Conservation (phyloP, 2,113 vertebrate genomes). For the Macrotis lagotis region DNA sequence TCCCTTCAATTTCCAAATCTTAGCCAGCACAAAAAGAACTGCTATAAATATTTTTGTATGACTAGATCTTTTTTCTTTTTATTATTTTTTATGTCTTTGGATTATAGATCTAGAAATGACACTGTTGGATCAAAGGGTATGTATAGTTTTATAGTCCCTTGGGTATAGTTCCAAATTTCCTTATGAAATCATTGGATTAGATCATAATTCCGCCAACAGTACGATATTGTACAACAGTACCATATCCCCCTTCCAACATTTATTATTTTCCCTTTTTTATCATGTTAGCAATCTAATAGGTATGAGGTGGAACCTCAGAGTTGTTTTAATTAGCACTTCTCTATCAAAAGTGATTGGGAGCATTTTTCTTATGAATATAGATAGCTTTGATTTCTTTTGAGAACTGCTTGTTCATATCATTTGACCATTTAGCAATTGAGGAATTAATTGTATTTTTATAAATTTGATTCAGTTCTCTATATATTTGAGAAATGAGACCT, state of each 20-base stretch:
- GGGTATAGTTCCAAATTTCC: slow-evolving; percentile 1
- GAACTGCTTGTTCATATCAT: no score
- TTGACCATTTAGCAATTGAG: no score
- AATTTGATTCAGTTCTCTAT: no score
- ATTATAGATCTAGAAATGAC: background rate
- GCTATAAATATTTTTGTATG: background rate
- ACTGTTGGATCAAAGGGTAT: background rate
- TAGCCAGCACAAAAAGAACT: background rate
- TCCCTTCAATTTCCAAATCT: background rate
- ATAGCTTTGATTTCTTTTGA: no score
- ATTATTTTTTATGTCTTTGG: background rate
- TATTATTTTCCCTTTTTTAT: slow-evolving; percentile 5
- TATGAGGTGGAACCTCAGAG: background rate
- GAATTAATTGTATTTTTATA: no score
- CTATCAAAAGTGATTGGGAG: no score
- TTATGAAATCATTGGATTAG: background rate
- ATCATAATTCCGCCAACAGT: background rate
- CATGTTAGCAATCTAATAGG: background rate
- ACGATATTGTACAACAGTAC: background rate
- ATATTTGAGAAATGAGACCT: no score
- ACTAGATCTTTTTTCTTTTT: slow-evolving; percentile 2
- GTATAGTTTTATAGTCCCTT: background rate
- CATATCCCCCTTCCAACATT: background rate
- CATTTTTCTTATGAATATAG: no score
- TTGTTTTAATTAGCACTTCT: no score